Percentiles rank a stretch among this genome's conserved stretches.
Conservation (phyloP, 1,140 invertebrate genomes). For the Camponotus vicinus region DNA sequence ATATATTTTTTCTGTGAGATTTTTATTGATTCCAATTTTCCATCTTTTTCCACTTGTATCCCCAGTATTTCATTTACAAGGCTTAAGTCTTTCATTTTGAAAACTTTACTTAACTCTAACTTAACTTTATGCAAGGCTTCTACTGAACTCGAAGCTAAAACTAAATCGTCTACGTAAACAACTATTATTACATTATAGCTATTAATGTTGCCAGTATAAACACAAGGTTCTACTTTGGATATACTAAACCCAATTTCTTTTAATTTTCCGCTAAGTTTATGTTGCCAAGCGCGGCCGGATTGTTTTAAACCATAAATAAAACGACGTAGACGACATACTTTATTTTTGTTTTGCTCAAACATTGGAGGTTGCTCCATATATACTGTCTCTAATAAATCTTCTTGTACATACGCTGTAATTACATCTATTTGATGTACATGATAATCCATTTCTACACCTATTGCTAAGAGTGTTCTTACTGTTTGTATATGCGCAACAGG, state of each 20-base stretch:
- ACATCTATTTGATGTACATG: constrained; percentile 34
- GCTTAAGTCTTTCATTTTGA: constrained; percentile 59
- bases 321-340: constrained; percentile 18
- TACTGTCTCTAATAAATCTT: too few species aligned
- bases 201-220: constrained; percentile 16
- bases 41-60: constrained; percentile 32
- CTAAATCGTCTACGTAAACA: constrained; percentile 62
- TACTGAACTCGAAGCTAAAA: constrained; percentile 29
- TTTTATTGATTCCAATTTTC: constrained; percentile 10
- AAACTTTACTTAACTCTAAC: constrained; percentile 20
- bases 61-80: constrained; percentile 27
- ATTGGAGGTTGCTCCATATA: constrained; percentile 76
- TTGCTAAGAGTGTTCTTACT: constrained; percentile 27
- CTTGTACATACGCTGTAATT: too few species aligned
- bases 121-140: constrained; percentile 38
- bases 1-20: constrained; percentile 54
- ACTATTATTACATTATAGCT: constrained; percentile 13
- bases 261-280: constrained; percentile 12
- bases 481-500: constrained; percentile 70
- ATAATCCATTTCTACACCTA: constrained; percentile 70
- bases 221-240: background rate
- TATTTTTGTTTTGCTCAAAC: constrained; percentile 40
- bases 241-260: background rate
- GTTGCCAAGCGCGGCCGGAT: background rate
- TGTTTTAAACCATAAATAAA: too few species aligned